Evolutionary conservation across 2,888 invertebrate species (phyloP).

Genomic region (Hirudinaria manillensis): DNA sequence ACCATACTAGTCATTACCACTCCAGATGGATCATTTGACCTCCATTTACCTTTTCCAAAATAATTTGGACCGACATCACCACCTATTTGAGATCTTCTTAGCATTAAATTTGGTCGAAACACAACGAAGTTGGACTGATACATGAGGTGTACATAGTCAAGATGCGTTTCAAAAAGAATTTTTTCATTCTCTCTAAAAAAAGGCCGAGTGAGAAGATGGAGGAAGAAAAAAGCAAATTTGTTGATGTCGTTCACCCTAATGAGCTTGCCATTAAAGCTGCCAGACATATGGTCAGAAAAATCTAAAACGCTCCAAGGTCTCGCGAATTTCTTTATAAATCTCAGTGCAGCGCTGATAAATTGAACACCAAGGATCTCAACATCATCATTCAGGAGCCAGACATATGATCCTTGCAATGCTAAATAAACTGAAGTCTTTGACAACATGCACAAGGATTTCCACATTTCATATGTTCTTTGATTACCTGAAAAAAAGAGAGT

Average conservation of each 20-base stretch:
- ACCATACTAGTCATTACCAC: conserved; percentile 11
- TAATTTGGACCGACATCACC: not conserved
- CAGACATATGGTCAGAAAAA: conserved; percentile 19
- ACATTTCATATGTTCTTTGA: no score
- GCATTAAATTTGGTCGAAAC: not conserved
- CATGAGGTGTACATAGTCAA: conserved; percentile 10
- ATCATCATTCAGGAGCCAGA: not conserved
- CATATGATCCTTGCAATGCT: not conserved
- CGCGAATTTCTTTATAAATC: not conserved
- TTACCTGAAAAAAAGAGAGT: no score
- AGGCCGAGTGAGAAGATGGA: not conserved
- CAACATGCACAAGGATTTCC: no score
- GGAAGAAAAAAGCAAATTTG: conserved; percentile 16
- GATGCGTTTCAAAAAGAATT: not conserved
- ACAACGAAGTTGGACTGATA: conserved; percentile 6
- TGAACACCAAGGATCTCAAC: not conserved
- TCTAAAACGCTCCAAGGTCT: conserved; percentile 11
- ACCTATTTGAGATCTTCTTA: not conserved
- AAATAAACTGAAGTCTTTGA: no score
- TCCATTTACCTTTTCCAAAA: not conserved
- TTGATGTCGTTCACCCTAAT: not conserved
- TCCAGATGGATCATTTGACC: conserved; percentile 17
- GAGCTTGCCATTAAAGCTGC: not conserved
- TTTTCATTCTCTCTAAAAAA: not conserved
- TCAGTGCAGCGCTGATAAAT: not conserved